These are phyloP conservation scores for Mercenaria mercenaria DNA, from an alignment of 1,140 invertebrate species.

Conservation along the genomic window DNA sequence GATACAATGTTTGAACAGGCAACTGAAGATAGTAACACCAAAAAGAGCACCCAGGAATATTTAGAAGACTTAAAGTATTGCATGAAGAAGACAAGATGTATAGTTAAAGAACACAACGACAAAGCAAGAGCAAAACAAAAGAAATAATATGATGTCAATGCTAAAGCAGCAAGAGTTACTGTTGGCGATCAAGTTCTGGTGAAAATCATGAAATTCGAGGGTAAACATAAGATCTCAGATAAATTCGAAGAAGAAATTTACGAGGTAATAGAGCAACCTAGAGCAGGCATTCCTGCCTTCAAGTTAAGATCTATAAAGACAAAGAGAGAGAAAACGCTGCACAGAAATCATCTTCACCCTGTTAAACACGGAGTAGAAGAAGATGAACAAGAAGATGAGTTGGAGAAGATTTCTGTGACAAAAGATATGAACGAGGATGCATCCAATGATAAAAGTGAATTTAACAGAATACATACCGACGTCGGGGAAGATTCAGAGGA, in stretches of 20 bases:
- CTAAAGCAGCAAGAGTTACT: constrained; percentile 19
- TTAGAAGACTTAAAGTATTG: not conserved
- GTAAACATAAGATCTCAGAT: constrained; percentile 10
- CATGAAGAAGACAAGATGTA: not conserved
- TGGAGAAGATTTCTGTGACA: not conserved
- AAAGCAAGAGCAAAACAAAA: constrained; percentile 39
- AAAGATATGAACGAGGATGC: not conserved
- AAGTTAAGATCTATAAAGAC: not conserved
- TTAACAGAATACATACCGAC: not conserved
- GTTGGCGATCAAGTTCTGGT: constrained; percentile 48
- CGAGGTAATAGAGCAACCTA: constrained; percentile 32
- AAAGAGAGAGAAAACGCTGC: not conserved
- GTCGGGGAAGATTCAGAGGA: not conserved
- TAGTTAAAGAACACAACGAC: not conserved
- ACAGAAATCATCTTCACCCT: constrained; percentile 41
- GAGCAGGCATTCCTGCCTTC: constrained; percentile 36
- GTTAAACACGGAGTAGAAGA: not conserved
- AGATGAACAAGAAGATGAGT: not conserved
- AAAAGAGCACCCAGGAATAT: not conserved
- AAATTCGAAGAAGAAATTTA: constrained; percentile 19
- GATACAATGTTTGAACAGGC: constrained; percentile 41
- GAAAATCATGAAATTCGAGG: constrained; percentile 18
- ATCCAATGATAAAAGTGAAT: not conserved
- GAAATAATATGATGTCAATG: not conserved
- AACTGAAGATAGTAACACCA: not conserved